Evolutionary conservation across 2,113 vertebrate genomes (phyloP).

Genomic region (Myanophis thanlyinensis): DNA sequence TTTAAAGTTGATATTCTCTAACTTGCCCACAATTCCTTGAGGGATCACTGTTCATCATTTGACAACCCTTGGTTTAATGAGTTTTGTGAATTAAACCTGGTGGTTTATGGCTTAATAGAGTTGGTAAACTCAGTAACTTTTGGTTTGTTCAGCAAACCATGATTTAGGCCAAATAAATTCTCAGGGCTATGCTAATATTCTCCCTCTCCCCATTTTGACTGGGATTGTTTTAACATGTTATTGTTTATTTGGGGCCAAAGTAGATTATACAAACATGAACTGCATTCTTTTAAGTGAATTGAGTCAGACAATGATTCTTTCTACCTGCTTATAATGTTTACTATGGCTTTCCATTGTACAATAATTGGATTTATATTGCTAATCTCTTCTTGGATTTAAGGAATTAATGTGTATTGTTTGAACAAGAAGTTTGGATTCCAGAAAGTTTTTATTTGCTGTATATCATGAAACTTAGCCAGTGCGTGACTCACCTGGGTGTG

Average conservation of each 20-base stretch:
- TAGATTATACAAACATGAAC: neutral
- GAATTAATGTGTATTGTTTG: conserved; percentile 35
- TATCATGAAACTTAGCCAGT: neutral
- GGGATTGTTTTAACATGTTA: neutral
- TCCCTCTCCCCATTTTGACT: neutral
- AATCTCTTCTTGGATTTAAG: neutral
- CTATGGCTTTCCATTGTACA: neutral
- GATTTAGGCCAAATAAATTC: neutral
- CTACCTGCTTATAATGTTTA: neutral
- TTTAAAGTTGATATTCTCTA: neutral
- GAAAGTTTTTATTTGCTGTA: neutral
- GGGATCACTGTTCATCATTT: neutral
- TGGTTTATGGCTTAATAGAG: neutral
- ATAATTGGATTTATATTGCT: neutral
- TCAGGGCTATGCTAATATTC: neutral
- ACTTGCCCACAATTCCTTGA: neutral
- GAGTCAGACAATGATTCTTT: neutral
- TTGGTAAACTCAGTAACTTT: neutral
- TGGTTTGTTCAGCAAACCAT: neutral
- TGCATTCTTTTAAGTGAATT: neutral
- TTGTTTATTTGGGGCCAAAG: neutral
- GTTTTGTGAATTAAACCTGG: neutral
- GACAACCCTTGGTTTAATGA: neutral
- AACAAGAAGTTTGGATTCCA: conserved; percentile 15
- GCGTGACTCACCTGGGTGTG: conserved; percentile 57